These are phyloP conservation scores for Lasiurus cinereus DNA, from an alignment of 2,113 vertebrate species.

Conservation along the genomic window DNA sequence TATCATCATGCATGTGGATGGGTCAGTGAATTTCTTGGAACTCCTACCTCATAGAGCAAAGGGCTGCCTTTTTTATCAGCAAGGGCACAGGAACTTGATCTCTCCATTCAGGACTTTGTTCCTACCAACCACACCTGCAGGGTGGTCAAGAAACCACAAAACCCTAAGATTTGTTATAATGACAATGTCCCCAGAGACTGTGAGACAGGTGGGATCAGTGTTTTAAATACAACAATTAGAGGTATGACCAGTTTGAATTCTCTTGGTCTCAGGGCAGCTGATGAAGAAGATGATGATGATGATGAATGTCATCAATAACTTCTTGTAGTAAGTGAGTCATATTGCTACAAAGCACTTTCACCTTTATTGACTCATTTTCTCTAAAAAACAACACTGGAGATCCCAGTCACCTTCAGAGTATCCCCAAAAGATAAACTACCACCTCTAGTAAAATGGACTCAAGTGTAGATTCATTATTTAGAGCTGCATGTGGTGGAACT, in stretches of 20 bases:
- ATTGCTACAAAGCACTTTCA: conserved; percentile 42
- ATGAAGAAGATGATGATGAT: not conserved
- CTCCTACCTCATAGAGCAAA: not conserved
- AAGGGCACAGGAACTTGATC: not conserved
- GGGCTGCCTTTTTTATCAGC: not conserved
- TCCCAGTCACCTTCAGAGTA: not conserved
- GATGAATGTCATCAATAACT: not conserved
- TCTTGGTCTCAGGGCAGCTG: not conserved
- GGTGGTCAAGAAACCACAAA: conserved; percentile 35
- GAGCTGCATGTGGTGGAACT: not conserved
- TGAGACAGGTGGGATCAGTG: not conserved
- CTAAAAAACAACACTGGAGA: conserved; percentile 41
- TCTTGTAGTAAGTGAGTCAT: conserved; percentile 63
- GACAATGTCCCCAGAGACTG: not conserved
- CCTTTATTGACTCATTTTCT: conserved; percentile 58
- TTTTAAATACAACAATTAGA: not conserved
- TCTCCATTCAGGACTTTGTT: not conserved
- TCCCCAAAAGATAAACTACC: conserved; percentile 3
- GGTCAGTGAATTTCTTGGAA: not conserved
- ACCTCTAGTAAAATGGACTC: not conserved
- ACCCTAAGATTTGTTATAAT: not conserved
- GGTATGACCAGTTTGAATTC: not conserved
- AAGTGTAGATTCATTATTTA: not conserved
- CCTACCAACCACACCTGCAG: not conserved
- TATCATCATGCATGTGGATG: not conserved